These are phyloP conservation scores for Bradysia coprophila DNA, from an alignment of 1,140 invertebrate genomes.

Conservation along the genomic window DNA sequence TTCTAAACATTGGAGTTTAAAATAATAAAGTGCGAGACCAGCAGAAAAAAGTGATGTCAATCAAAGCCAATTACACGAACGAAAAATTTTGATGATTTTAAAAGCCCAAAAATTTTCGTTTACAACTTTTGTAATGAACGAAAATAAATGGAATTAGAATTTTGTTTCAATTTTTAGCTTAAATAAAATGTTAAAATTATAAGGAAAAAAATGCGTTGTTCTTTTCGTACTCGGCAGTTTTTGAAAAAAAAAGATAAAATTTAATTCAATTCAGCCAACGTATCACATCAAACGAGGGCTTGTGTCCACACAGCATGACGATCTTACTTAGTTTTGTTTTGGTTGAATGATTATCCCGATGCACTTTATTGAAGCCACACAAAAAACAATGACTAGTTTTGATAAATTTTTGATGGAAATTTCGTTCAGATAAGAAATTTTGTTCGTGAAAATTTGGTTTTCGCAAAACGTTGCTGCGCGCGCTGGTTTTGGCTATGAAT, in stretches of 20 bases:
- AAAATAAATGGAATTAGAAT: background rate
- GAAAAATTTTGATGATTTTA: background rate
- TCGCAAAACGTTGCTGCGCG: too few species aligned
- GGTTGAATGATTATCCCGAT: background rate
- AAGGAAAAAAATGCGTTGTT: background rate
- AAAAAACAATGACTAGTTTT: background rate
- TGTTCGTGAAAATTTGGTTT: too few species aligned
- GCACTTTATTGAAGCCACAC: background rate
- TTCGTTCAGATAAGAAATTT: too few species aligned
- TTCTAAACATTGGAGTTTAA: background rate
- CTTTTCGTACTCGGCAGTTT: background rate
- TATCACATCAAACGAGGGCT: background rate
- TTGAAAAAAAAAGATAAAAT: background rate
- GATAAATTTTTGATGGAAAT: too few species aligned
- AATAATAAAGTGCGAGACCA: background rate
- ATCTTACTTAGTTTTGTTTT: background rate
- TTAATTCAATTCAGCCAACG: background rate
- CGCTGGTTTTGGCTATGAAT: too few species aligned
- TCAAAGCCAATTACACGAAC: background rate
- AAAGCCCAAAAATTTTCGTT: background rate
- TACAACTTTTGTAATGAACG: background rate
- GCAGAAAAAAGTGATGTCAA: background rate
- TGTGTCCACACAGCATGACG: background rate
- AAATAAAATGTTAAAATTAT: too few species aligned
- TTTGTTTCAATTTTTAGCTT: background rate